A percentile compares a stretch with the other conserved stretches of the same genome.
phyloP scores from a whole-genome alignment of 1,140 invertebrate species.

The Scaptodrosophila lebanonensis region DNA sequence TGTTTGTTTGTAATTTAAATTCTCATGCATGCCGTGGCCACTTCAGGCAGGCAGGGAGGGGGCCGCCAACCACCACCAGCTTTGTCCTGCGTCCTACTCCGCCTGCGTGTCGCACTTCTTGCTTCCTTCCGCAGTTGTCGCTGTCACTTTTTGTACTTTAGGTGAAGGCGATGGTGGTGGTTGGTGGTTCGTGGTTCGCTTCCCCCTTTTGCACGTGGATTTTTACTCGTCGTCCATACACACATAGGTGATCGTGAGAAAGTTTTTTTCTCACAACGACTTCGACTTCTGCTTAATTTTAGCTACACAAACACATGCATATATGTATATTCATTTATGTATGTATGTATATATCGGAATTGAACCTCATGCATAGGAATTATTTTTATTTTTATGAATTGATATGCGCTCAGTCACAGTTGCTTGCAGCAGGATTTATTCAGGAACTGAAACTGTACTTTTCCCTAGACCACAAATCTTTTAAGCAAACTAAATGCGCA shows the following conservation, averaged over 20 bases:
- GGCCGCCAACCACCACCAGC: constrained; percentile 31
- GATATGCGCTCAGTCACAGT: constrained; percentile 54
- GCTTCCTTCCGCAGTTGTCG: constrained; percentile 40
- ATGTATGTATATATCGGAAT: too few species aligned
- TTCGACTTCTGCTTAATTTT: constrained; percentile 62
- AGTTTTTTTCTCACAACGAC: constrained; percentile 71
- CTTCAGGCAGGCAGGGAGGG: constrained; percentile 23
- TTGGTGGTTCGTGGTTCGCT: constrained; percentile 49
- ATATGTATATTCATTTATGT: too few species aligned
- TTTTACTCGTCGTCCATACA: constrained; percentile 48
- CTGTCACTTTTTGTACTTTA: constrained; percentile 15
- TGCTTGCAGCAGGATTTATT: constrained; percentile 2
- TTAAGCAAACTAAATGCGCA: constrained; percentile 38
- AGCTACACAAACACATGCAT: too few species aligned
- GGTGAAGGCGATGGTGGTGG: constrained; percentile 13
- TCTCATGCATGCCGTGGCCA: constrained; percentile 61
- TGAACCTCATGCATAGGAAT: constrained; percentile 56
- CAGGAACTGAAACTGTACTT: constrained; percentile 56
- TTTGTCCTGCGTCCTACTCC: constrained; percentile 55
- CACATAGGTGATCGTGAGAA: constrained; percentile 75
- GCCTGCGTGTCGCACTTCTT: constrained; percentile 42
- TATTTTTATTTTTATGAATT: constrained; percentile 69
- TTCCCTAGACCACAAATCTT: constrained; percentile 57
- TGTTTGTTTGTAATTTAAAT: constrained; percentile 71
- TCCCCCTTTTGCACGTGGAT: constrained; percentile 77